Base-by-base conservation (phyloP, 2,797 vertebrate genomes). In the Jordanella pulchra region DNA sequence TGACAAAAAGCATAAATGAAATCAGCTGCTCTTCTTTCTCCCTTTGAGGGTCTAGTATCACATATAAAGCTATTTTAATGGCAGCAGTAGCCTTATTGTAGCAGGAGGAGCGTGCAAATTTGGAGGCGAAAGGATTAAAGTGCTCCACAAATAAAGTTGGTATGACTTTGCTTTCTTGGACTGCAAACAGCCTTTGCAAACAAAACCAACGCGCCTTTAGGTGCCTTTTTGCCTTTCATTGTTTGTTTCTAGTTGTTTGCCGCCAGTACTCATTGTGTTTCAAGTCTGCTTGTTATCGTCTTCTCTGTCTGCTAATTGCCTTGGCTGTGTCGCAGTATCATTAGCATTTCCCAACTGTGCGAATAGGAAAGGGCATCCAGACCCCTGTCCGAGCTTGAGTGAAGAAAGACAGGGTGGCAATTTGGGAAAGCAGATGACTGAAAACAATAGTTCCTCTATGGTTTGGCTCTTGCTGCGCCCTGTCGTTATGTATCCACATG, bases 271-370 rank as follows among this genome's bases (percentile, higher is more conserved):
- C n/a, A 2, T 7, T 42, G 68, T 60, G 60, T 69, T 71, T 65
- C 5, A 30, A 47, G 27, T 47, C 39, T 55, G 63, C 51, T 13
- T 3, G 54, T 0, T 1, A 15, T 61, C 4, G 32, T 51, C 30
- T n/a, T 48, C n/a, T 48, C 45, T 65, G 65, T 65, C 50, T 60
- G 66, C 53, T 83, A 79, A 86, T 84, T 82, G 76, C 79, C 71
- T 78, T 65, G 70, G 83, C 73, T 69, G 58, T 0, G 0, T 69
- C 0, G 15, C 17, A 21, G 54, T 9, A 1, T 54, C 71, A 81
- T 86, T 78, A 79, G 84, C 80, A 80, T 83, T 83, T 72, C 66
- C 77, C 71, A 28, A 73, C 77, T 80, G 82, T 58, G 80, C 7
- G 11, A 70, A 77, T 61, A 66, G 67, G 60, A 85, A 87, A 86